These are phyloP conservation scores for Phylloscopus collybita DNA, from an alignment of 2,797 vertebrate species.

Conservation along the genomic window DNA sequence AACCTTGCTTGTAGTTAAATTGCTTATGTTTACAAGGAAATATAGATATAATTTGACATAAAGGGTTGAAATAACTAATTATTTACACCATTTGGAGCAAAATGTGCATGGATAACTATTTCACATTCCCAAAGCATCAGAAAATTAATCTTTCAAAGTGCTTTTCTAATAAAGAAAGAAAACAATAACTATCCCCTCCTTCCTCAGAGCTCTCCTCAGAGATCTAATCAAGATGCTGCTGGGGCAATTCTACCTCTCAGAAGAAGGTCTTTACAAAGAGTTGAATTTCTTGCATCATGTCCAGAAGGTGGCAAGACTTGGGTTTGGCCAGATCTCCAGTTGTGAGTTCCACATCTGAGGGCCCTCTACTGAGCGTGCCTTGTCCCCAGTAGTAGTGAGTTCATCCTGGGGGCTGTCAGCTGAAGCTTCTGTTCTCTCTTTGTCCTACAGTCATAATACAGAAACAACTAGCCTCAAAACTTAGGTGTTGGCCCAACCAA, in stretches of 20 bases:
- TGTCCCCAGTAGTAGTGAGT: slow-evolving; percentile 68
- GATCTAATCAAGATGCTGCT: slow-evolving; percentile 72
- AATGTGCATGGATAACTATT: slow-evolving; percentile 41
- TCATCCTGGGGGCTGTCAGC: slow-evolving; percentile 27
- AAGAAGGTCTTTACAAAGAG: slow-evolving; percentile 72
- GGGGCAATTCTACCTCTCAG: slow-evolving; percentile 69
- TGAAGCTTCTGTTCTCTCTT: slow-evolving; percentile 7
- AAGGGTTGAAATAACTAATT: not conserved
- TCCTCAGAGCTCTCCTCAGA: slow-evolving; percentile 69
- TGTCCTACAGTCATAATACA: not conserved
- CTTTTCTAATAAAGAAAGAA: slow-evolving; percentile 59
- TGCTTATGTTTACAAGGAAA: not conserved
- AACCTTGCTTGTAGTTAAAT: not conserved
- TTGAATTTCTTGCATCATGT: slow-evolving; percentile 73
- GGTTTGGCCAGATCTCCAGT: slow-evolving; percentile 68
- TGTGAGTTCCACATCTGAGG: slow-evolving; percentile 69
- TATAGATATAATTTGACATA: not conserved
- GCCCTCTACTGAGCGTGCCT: slow-evolving; percentile 71
- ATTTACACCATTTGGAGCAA: not conserved
- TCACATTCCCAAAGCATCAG: slow-evolving; percentile 58
- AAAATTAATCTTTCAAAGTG: slow-evolving; percentile 42
- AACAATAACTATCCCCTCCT: slow-evolving; percentile 70
- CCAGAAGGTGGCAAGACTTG: slow-evolving; percentile 71
- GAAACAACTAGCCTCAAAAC: slow-evolving; percentile 14
- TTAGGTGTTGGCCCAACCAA: not conserved